Conservation (phyloP, 1,140 invertebrate species). For the Neuroterus valhalla region DNA sequence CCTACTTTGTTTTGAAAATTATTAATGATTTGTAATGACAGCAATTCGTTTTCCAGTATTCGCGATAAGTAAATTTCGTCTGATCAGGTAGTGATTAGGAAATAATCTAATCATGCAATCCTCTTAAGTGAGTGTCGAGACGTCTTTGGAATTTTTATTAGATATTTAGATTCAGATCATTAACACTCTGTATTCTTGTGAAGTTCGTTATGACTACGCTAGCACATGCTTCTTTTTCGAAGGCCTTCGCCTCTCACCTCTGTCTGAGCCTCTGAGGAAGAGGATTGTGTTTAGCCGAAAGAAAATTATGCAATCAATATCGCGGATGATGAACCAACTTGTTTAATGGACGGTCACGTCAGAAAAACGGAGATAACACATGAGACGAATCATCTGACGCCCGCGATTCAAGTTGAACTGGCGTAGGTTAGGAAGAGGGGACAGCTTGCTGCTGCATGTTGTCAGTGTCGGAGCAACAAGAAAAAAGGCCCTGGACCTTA, state of each 20-base stretch:
- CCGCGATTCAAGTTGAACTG: slow-evolving; percentile 44
- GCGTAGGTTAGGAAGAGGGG: slow-evolving; percentile 55
- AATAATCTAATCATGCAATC: too few relatives aligned
- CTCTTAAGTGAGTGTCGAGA: too few relatives aligned
- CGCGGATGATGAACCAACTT: not conserved
- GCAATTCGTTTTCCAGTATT: too few relatives aligned
- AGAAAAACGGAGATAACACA: slow-evolving; percentile 36
- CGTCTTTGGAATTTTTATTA: too few relatives aligned
- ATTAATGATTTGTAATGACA: too few relatives aligned
- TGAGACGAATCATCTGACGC: not conserved
- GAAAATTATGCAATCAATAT: not conserved
- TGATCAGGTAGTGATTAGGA: too few relatives aligned
- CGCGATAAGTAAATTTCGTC: too few relatives aligned
- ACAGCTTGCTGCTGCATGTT: slow-evolving; percentile 58
- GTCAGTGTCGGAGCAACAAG: not conserved
- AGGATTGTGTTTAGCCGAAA: slow-evolving; percentile 50
- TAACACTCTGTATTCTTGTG: slow-evolving; percentile 1
- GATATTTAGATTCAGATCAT: not conserved
- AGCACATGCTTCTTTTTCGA: not conserved
- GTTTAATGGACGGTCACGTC: not conserved
- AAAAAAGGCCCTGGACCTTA: not conserved
- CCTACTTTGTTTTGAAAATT: too few relatives aligned
- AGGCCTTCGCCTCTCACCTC: not conserved
- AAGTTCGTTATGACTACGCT: not conserved
- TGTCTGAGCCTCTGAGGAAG: not conserved